phyloP scores from a whole-genome alignment of 2,113 vertebrate genomes.

The Proterorhinus semilunaris region DNA sequence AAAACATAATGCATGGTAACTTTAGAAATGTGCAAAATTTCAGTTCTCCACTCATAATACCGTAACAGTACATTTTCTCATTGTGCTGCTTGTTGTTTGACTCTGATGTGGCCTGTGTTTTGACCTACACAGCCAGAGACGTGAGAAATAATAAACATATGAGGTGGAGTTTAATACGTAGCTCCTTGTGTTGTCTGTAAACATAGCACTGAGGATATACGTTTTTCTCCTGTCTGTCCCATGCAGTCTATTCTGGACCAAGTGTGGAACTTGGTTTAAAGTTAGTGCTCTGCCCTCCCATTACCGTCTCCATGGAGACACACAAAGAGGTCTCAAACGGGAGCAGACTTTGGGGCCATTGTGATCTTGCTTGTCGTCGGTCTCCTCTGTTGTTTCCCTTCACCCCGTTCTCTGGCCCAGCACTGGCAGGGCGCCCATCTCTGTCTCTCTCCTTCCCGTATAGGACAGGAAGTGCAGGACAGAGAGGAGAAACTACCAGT shows the following conservation, averaged over 20 bases:
- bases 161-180: slow-evolving; percentile 10
- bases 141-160: neutral
- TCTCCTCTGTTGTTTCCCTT: slow-evolving; percentile 14
- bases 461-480: slow-evolving; percentile 49
- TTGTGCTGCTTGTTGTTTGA: neutral
- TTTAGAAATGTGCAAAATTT: too few species aligned
- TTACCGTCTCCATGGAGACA: slow-evolving; percentile 45
- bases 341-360: slow-evolving; percentile 31
- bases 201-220: slow-evolving; percentile 16
- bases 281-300: slow-evolving; percentile 26
- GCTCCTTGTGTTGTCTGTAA: slow-evolving; percentile 20
- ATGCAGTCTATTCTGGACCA: slow-evolving; percentile 34
- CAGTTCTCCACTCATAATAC: too few species aligned
- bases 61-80: too few species aligned
- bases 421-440: slow-evolving; percentile 21
- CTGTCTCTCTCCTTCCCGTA: slow-evolving; percentile 23
- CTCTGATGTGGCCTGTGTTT: neutral
- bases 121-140: neutral
- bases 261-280: slow-evolving; percentile 34
- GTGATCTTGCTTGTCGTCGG: slow-evolving; percentile 14
- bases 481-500: slow-evolving; percentile 34
- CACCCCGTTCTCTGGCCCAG: neutral
- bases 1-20: too few species aligned
- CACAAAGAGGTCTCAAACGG: slow-evolving; percentile 32
- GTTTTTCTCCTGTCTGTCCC: slow-evolving; percentile 30